Evolutionary conservation across 2,797 vertebrate genomes (phyloP).

Genomic region (Sciurus carolinensis): DNA sequence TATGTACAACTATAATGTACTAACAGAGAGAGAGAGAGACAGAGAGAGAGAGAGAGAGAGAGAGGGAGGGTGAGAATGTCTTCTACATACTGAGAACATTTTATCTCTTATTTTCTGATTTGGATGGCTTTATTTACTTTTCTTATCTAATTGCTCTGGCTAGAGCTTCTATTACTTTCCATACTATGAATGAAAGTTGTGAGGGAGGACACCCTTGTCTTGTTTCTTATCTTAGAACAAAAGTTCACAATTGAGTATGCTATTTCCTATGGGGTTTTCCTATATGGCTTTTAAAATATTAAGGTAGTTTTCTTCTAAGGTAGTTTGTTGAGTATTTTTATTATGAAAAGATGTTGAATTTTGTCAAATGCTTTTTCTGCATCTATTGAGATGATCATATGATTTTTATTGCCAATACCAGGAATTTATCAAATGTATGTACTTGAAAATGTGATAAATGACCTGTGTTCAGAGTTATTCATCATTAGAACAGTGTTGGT

Average conservation of each 20-base stretch:
- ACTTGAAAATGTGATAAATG: not conserved
- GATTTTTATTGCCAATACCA: not conserved
- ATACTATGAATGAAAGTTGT: not conserved
- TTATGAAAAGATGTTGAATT: not conserved
- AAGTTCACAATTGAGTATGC: not conserved
- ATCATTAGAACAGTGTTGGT: not conserved
- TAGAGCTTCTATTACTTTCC: not conserved
- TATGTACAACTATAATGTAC: too few species aligned
- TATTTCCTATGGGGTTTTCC: not conserved
- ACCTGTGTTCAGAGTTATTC: not conserved
- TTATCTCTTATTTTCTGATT: not conserved
- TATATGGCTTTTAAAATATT: not conserved
- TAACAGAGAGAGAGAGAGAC: too few species aligned
- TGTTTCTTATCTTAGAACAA: not conserved
- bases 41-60: too few species aligned
- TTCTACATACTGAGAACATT: not conserved
- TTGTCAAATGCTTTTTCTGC: not conserved
- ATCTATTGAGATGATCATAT: not conserved
- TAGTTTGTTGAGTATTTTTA: not conserved
- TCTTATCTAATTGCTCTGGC: not conserved
- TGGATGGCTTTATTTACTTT: not conserved
- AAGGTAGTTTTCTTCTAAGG: not conserved
- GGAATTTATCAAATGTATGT: not conserved
- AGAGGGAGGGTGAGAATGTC: too few species aligned
- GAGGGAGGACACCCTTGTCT: not conserved